Percentiles rank a stretch among this genome's conserved stretches.
Evolutionary conservation across 2,113 vertebrate species (phyloP).

Genomic region (Meleagris gallopavo): DNA sequence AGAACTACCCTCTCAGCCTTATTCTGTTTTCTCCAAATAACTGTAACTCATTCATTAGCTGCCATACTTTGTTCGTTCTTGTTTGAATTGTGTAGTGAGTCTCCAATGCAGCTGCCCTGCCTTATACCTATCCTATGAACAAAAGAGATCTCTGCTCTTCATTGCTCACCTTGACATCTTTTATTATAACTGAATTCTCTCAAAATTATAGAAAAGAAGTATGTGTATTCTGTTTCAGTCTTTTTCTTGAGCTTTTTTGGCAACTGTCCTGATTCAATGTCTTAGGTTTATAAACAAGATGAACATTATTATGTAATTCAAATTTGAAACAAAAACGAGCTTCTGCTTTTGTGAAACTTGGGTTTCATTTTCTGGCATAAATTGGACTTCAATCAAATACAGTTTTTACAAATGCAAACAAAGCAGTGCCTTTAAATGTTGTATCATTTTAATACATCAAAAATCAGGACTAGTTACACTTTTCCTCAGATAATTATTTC

Average conservation of each 20-base stretch:
- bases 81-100: neutral
- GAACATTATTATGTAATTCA: neutral
- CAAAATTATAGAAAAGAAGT: neutral
- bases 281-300: neutral
- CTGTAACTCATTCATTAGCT: conserved; percentile 14
- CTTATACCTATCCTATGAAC: neutral
- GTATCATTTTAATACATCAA: neutral
- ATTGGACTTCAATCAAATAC: neutral
- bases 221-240: neutral
- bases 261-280: neutral
- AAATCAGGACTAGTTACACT: neutral
- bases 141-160: neutral
- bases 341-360: neutral
- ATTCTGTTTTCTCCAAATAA: neutral
- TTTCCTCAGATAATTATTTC: conserved; percentile 29
- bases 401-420: neutral
- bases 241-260: neutral
- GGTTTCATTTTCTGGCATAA: neutral
- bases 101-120: neutral
- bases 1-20: neutral
- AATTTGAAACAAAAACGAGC: neutral
- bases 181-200: neutral
- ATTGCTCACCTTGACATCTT: neutral
- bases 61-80: neutral
- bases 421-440: neutral